A percentile compares a stretch with the other conserved stretches of the same genome.
These are phyloP conservation scores for Zophobas atratus DNA, from an alignment of 1,140 invertebrate species.

Conservation along the genomic window DNA sequence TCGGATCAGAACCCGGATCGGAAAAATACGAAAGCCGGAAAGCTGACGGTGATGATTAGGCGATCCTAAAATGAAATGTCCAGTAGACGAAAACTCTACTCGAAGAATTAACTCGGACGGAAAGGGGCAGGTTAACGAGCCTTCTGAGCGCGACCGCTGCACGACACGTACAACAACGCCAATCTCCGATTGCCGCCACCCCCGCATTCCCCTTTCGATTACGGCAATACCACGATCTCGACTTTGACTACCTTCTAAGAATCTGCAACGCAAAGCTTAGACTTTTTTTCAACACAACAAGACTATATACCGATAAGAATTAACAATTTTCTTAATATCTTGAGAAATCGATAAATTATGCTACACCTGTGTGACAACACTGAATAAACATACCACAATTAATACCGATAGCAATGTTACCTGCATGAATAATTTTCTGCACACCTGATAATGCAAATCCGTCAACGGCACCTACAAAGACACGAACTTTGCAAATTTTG, in stretches of 20 bases:
- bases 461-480: no score
- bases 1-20: conserved; percentile 51
- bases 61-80: conserved; percentile 51
- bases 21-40: conserved; percentile 41
- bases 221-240: conserved; percentile 10
- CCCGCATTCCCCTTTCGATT: not conserved
- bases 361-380: no score
- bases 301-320: not conserved
- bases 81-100: conserved; percentile 34
- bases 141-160: conserved; percentile 24
- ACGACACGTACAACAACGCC: conserved; percentile 48
- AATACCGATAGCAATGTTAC: no score
- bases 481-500: no score
- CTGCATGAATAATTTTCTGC: no score
- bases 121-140: conserved; percentile 51
- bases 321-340: no score
- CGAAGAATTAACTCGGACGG: conserved; percentile 49
- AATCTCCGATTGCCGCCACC: conserved; percentile 42
- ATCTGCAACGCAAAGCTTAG: not conserved
- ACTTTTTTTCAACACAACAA: not conserved
- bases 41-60: conserved; percentile 55
- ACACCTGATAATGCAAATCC: no score
- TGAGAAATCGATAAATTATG: no score
- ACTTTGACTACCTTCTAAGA: not conserved
- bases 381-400: no score